phyloP scores from a whole-genome alignment of 2,113 vertebrate species.

The Scomber japonicus region DNA sequence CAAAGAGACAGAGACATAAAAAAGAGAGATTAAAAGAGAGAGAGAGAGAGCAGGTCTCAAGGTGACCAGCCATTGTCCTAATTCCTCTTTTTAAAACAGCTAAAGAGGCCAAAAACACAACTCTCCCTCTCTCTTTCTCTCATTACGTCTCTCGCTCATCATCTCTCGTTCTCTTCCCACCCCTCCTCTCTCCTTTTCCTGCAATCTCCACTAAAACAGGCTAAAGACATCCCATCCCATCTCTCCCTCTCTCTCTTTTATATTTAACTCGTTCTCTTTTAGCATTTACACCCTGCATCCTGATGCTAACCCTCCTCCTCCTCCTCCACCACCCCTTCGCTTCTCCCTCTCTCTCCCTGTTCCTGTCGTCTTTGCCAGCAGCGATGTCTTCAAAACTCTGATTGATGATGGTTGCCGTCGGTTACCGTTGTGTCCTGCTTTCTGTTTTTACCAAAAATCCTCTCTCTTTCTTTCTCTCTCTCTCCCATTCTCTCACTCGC shows the following conservation, averaged over 20 bases:
- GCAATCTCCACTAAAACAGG: conserved; percentile 32
- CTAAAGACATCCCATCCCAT: conserved; percentile 42
- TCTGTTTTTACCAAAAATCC: conserved; percentile 78
- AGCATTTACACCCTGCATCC: conserved; percentile 70
- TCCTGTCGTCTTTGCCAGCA: conserved; percentile 80
- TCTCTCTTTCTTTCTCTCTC: not conserved
- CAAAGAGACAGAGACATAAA: conserved; percentile 1
- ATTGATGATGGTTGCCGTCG: conserved; percentile 81
- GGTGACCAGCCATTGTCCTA: conserved; percentile 75
- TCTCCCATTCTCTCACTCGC: not conserved
- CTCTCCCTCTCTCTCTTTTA: conserved; percentile 34
- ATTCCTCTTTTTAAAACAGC: conserved; percentile 76
- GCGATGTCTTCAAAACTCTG: conserved; percentile 82
- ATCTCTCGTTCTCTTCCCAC: not conserved
- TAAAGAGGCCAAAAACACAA: conserved; percentile 75
- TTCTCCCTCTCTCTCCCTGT: conserved; percentile 56
- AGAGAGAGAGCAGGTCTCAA: conserved; percentile 67
- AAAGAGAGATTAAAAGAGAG: conserved; percentile 37
- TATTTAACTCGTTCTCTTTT: conserved; percentile 63
- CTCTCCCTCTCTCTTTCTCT: conserved; percentile 28
- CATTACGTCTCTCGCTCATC: not conserved
- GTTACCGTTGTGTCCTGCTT: conserved; percentile 80
- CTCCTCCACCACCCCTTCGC: not conserved
- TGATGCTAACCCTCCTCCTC: conserved; percentile 23
- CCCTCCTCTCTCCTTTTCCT: conserved; percentile 10